A percentile compares a stretch with the other conserved stretches of the same genome.
phyloP scores from a whole-genome alignment of 1,140 invertebrate species.

The Neotoxoptera formosana region DNA sequence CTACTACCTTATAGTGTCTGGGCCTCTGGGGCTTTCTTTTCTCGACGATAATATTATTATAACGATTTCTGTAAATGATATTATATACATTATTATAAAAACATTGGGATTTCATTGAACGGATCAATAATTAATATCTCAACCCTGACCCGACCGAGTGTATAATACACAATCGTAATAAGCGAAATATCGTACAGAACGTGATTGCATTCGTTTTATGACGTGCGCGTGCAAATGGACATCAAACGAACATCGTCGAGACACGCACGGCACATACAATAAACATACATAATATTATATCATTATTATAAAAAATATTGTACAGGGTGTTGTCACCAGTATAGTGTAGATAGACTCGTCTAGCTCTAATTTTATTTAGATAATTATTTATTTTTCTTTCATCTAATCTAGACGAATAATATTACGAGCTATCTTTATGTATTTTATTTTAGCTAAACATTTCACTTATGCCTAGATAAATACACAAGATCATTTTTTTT shows the following conservation, averaged over 20 bases:
- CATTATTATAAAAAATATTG: background rate
- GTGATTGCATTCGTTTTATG: background rate
- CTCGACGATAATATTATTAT: too few relatives aligned
- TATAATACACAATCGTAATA: background rate
- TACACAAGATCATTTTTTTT: too few relatives aligned
- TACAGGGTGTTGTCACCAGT: background rate
- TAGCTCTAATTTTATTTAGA: too few relatives aligned
- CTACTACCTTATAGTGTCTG: background rate
- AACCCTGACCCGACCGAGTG: background rate
- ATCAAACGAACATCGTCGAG: background rate
- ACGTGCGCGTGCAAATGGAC: background rate
- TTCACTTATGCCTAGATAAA: too few relatives aligned
- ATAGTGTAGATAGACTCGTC: too few relatives aligned
- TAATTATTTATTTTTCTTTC: too few relatives aligned
- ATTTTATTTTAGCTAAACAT: too few relatives aligned
- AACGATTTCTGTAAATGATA: too few relatives aligned
- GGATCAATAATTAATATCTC: constrained; percentile 3
- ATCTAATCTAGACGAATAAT: too few relatives aligned
- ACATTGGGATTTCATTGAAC: background rate
- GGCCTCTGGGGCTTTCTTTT: too few relatives aligned
- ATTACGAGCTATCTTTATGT: too few relatives aligned
- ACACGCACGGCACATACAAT: background rate
- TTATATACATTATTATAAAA: background rate
- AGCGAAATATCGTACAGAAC: background rate
- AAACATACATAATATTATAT: background rate